Evolutionary conservation across 2,113 vertebrate species (phyloP).

Genomic region (Menura novaehollandiae): DNA sequence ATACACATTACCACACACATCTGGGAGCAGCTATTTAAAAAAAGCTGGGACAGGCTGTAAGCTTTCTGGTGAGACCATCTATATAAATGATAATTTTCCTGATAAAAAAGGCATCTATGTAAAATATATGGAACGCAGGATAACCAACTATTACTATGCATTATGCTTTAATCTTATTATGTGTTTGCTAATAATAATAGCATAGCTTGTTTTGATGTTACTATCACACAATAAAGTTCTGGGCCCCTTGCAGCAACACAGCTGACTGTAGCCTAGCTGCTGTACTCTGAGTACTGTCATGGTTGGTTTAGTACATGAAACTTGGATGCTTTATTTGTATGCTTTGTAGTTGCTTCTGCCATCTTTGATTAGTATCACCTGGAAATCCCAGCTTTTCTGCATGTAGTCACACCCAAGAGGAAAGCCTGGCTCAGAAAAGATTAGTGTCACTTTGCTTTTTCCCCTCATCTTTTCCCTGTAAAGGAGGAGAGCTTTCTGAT

Average conservation of each 20-base stretch:
- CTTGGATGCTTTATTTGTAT: conserved; percentile 48
- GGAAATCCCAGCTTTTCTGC: conserved; percentile 51
- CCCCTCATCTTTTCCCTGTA: conserved; percentile 39
- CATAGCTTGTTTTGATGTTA: neutral
- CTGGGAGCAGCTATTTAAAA: neutral
- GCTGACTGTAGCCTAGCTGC: neutral
- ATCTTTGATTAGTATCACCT: conserved; percentile 58
- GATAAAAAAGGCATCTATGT: neutral
- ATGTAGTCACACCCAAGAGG: conserved; percentile 59
- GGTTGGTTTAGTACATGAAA: conserved; percentile 24
- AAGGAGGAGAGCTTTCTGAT: conserved; percentile 58
- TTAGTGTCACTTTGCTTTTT: conserved; percentile 58
- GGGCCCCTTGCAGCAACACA: neutral
- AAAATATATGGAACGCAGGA: neutral
- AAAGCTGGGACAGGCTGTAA: neutral
- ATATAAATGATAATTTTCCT: neutral
- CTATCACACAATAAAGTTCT: neutral
- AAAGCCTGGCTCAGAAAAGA: conserved; percentile 51
- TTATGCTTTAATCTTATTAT: neutral
- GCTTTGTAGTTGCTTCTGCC: conserved; percentile 52
- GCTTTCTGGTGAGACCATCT: neutral
- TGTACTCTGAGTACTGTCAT: neutral
- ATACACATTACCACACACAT: neutral
- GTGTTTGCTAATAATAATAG: neutral
- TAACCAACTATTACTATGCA: neutral